Conservation (phyloP, 1,140 invertebrate genomes). For the Euschistus heros region DNA sequence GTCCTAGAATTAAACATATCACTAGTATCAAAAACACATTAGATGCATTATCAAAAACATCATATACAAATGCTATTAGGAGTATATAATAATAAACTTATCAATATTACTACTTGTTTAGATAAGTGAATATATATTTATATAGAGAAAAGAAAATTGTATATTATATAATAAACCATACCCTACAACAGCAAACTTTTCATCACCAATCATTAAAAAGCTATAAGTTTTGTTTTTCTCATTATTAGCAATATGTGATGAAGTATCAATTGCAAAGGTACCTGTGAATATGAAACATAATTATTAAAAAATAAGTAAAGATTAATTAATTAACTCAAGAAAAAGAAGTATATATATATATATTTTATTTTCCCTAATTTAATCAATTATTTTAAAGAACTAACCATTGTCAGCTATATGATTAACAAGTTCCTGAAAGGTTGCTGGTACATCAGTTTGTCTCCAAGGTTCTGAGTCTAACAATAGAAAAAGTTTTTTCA, state of each 20-base stretch:
- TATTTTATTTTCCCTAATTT: too few relatives aligned
- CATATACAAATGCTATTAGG: too few relatives aligned
- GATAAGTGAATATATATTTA: too few relatives aligned
- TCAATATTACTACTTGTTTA: too few relatives aligned
- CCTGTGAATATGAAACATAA: conserved; percentile 22
- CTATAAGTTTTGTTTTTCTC: conserved; percentile 36
- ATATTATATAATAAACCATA: too few relatives aligned
- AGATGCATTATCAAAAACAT: too few relatives aligned
- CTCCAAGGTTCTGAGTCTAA: conserved; percentile 91
- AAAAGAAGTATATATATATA: too few relatives aligned
- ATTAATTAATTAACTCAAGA: too few relatives aligned
- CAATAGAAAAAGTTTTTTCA: conserved; percentile 68
- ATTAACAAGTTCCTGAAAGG: conserved; percentile 50
- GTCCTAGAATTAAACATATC: conserved; percentile 37
- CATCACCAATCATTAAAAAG: conserved; percentile 57
- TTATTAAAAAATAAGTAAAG: too few relatives aligned
- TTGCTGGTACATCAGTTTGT: conserved; percentile 62
- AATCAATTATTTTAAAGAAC: not conserved
- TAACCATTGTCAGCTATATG: conserved; percentile 47
- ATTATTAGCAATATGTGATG: conserved; percentile 27
- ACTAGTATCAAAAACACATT: not conserved
- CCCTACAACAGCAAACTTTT: conserved; percentile 77
- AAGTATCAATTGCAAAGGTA: conserved; percentile 28
- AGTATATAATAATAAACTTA: too few relatives aligned
- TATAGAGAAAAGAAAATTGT: too few relatives aligned